Base-by-base conservation (phyloP, 2,797 vertebrate genomes). In the Acropternis orthonyx region DNA sequence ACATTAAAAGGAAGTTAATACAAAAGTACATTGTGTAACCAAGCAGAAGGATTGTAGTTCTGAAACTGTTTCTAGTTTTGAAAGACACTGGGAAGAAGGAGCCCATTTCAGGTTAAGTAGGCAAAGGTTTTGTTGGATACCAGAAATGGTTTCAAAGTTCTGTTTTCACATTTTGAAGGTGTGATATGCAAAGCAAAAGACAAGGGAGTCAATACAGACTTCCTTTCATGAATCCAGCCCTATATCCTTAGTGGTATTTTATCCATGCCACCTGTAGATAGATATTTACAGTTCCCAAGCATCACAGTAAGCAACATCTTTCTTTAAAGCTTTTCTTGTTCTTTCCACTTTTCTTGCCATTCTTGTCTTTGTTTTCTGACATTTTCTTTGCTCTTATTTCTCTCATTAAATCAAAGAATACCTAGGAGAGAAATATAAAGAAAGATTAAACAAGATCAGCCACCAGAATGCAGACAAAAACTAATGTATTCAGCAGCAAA, bases 351-450 rank as follows among this genome's bases (percentile, higher is more conserved):
- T 98, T 99, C 88, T 99, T 99, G 81, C 98, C 98, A 63, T 99
- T 99, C 88, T 99, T 99, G 96, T 99, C 99, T 97, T 99, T 99
- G 97, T 98, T 99, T 97, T 99, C 99, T 1, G 98, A 98, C 99
- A 99, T 98, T 96, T 99, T 99, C 98, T 99, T 99, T 87, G 99
- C 98, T 77, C 99, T 98, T 71, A 99, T 98, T 97, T 99, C 99
- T 91, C 99, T 97, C 99, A 99, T 99, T 76, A 99, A 98, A 96
- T 99, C 99, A 91, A 99, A 99, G 97, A 99, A 99, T 52, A 99
- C 99, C 99, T 99, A 96, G 15, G n/a, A 81, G 37, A 6, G 18
- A 55, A 92, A 83, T 92, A 95, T 10, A 94, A 61, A 75, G 19
- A 80, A 73, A 81, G 26, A 83, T 95, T 89, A 95, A 83, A 78